A percentile compares a stretch with the other conserved stretches of the same genome.
Evolutionary conservation across 2,888 invertebrate species (phyloP).

Genomic region (Euclidia mi): DNA sequence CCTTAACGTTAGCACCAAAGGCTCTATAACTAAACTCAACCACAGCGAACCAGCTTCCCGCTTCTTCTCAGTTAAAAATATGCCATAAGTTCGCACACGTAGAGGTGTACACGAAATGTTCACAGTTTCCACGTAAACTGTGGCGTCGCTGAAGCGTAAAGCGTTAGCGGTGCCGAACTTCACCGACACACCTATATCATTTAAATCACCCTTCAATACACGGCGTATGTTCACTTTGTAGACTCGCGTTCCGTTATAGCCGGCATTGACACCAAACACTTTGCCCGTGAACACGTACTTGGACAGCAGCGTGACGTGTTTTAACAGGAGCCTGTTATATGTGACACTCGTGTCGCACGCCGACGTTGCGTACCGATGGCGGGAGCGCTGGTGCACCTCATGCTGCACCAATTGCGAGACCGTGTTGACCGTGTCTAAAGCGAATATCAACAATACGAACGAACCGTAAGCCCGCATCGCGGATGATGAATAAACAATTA

Average conservation of each 20-base stretch:
- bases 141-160: slow-evolving; percentile 76
- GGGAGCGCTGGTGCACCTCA: slow-evolving; percentile 9
- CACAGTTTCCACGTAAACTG: slow-evolving; percentile 74
- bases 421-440: slow-evolving; percentile 57
- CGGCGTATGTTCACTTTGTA: slow-evolving; percentile 83
- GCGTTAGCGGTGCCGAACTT: slow-evolving; percentile 71
- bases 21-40: slow-evolving; percentile 76
- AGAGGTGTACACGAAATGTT: slow-evolving; percentile 68
- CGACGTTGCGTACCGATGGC: slow-evolving; percentile 53
- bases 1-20: slow-evolving; percentile 75
- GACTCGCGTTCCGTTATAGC: slow-evolving; percentile 64
- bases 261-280: slow-evolving; percentile 72
- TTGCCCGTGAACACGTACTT: slow-evolving; percentile 84
- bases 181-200: slow-evolving; percentile 74
- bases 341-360: slow-evolving; percentile 65
- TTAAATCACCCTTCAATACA: slow-evolving; percentile 82
- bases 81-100: slow-evolving; percentile 77
- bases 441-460: slow-evolving; percentile 66
- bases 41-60: slow-evolving; percentile 51
- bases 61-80: slow-evolving; percentile 77
- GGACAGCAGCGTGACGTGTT: slow-evolving; percentile 74
- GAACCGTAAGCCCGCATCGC: slow-evolving; percentile 62
- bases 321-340: slow-evolving; percentile 73
- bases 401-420: slow-evolving; percentile 55
- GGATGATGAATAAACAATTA: slow-evolving; percentile 55